These are phyloP conservation scores for Selene dorsalis DNA, from an alignment of 2,797 vertebrate species.

Conservation along the genomic window DNA sequence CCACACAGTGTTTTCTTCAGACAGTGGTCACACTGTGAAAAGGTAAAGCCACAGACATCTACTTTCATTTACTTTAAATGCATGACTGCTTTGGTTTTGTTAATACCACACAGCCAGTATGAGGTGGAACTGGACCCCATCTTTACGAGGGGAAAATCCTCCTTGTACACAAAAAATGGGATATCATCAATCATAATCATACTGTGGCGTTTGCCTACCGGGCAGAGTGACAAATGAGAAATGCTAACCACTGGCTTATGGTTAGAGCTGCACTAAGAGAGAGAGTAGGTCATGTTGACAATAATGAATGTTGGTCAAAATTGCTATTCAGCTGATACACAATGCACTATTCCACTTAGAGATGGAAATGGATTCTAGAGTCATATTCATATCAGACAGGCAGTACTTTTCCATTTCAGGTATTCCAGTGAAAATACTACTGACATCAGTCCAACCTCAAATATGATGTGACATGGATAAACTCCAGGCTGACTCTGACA, in stretches of 20 bases:
- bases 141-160: constrained; percentile 71
- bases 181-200: constrained; percentile 71
- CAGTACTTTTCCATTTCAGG: constrained; percentile 57
- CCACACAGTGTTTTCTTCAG: background rate
- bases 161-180: constrained; percentile 52
- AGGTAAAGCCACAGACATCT: constrained; percentile 15
- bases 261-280: constrained; percentile 46
- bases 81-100: constrained; percentile 29
- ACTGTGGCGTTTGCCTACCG: constrained; percentile 58
- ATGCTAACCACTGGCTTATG: constrained; percentile 63
- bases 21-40: constrained; percentile 9
- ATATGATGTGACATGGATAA: constrained; percentile 32
- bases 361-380: constrained; percentile 53
- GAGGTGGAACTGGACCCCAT: constrained; percentile 44
- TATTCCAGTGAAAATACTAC: constrained; percentile 57
- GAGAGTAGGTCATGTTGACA: constrained; percentile 65
- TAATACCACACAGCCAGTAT: constrained; percentile 62
- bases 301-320: constrained; percentile 63
- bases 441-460: constrained; percentile 45
- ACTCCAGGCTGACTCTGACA: constrained; percentile 6
- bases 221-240: constrained; percentile 67
- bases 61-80: constrained; percentile 2
- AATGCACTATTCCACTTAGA: constrained; percentile 37
- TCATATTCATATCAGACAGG: constrained; percentile 34
- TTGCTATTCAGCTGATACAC: constrained; percentile 67